Percentiles rank a stretch among this genome's conserved stretches.
These are phyloP conservation scores for Thecocarcelia acutangulata DNA, from an alignment of 2,888 invertebrate species.

Conservation along the genomic window DNA sequence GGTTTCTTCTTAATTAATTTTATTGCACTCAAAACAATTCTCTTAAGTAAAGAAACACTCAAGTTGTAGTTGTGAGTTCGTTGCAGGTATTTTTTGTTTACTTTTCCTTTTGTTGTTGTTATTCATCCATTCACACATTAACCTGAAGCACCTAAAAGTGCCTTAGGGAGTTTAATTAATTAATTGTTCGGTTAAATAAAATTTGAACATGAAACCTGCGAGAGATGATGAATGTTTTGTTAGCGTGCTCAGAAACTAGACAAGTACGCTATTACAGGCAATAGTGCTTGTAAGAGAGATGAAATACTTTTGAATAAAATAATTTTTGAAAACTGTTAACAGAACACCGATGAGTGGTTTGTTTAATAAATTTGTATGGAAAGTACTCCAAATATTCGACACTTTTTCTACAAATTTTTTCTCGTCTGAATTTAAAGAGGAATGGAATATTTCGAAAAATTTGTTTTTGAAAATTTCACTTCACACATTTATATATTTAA, in stretches of 20 bases:
- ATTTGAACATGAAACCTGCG: constrained; percentile 3
- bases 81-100: neutral
- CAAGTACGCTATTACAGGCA: constrained; percentile 1
- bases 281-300: no score
- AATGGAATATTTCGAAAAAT: no score
- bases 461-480: no score
- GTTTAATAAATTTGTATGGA: no score
- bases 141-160: constrained; percentile 60
- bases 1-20: constrained; percentile 4
- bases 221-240: neutral
- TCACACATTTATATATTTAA: no score
- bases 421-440: no score
- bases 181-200: constrained; percentile 47
- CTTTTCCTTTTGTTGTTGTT: no score
- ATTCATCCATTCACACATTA: constrained; percentile 40
- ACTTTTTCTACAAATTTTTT: no score
- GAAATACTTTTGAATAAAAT: no score
- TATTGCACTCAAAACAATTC: constrained; percentile 39
- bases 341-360: no score
- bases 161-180: constrained; percentile 64
- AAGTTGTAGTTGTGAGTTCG: neutral
- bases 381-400: no score
- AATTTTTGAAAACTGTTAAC: no score
- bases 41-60: constrained; percentile 28
- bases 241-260: neutral